Evolutionary conservation across 1,140 invertebrate genomes (phyloP).

Genomic region (Heliconius himera): DNA sequence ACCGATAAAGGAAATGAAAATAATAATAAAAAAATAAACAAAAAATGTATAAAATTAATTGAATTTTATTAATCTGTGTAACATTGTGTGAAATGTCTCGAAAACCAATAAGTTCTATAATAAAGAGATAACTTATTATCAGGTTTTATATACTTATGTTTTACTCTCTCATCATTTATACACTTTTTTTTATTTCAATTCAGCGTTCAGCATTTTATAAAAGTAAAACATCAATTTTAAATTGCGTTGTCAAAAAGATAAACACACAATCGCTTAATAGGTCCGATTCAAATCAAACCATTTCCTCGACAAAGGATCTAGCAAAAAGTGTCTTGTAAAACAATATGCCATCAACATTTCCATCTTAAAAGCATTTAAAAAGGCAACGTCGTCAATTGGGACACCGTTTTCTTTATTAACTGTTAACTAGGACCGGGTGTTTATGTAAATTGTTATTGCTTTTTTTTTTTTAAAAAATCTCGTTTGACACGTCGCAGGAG

Average conservation of each 20-base stretch:
- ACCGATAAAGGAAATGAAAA: too few species aligned
- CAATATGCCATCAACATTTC: conserved; percentile 72
- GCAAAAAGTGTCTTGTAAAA: conserved; percentile 66
- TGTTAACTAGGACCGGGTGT: conserved; percentile 79
- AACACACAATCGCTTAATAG: conserved; percentile 41
- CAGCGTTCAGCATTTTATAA: background rate
- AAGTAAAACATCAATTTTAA: background rate
- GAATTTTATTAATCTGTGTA: too few species aligned
- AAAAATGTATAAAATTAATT: too few species aligned
- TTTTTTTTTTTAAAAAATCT: conserved; percentile 77
- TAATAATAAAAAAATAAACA: too few species aligned
- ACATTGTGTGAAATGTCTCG: too few species aligned
- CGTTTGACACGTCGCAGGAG: conserved; percentile 75
- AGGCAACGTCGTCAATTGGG: conserved; percentile 72
- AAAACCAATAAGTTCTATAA: too few species aligned
- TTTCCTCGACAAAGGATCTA: conserved; percentile 45
- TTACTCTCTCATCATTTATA: background rate
- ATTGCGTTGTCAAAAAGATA: background rate
- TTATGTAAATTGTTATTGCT: conserved; percentile 82
- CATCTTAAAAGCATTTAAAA: conserved; percentile 76
- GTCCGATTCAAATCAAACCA: conserved; percentile 44
- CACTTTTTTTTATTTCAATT: background rate
- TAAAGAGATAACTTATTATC: too few species aligned
- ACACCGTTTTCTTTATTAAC: conserved; percentile 80
- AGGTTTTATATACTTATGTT: too few species aligned